Conservation (phyloP, 2,888 invertebrate species). For the Eupithecia tripunctaria region DNA sequence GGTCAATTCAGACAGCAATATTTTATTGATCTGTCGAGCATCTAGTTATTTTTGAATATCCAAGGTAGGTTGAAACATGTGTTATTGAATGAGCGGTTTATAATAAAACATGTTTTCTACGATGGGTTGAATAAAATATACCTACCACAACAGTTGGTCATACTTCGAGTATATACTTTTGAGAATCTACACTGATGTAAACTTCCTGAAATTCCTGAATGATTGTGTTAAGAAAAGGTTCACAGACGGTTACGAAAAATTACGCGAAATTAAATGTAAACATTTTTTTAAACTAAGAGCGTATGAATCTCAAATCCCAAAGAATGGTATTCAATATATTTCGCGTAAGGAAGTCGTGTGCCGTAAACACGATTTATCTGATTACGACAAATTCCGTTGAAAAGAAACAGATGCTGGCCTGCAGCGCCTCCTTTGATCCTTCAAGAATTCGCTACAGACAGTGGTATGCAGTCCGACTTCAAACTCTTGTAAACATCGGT, state of each 20-base stretch:
- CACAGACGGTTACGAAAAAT: slow-evolving; percentile 27
- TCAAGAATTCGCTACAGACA: slow-evolving; percentile 59
- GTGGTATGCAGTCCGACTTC: slow-evolving; percentile 56
- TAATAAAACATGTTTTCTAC: slow-evolving; percentile 13
- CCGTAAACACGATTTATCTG: slow-evolving; percentile 68
- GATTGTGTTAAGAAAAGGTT: slow-evolving; percentile 19
- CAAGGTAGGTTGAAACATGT: slow-evolving; percentile 12
- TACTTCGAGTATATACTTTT: slow-evolving; percentile 7
- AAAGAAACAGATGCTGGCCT: slow-evolving; percentile 67
- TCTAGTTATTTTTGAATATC: slow-evolving; percentile 12
- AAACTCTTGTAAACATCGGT: slow-evolving; percentile 62
- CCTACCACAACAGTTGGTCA: slow-evolving; percentile 11
- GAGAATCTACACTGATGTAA: slow-evolving; percentile 5
- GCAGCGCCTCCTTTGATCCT: slow-evolving; percentile 70
- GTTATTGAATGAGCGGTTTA: neutral
- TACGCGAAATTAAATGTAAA: slow-evolving; percentile 28
- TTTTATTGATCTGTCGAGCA: slow-evolving; percentile 7
- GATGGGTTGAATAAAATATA: slow-evolving; percentile 5
- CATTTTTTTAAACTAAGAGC: slow-evolving; percentile 33
- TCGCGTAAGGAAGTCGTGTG: slow-evolving; percentile 67
- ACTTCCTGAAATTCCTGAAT: slow-evolving; percentile 18
- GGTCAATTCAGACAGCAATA: slow-evolving; percentile 22
- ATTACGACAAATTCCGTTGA: slow-evolving; percentile 71
- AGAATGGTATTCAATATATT: slow-evolving; percentile 48
- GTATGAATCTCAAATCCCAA: slow-evolving; percentile 34